Evolutionary conservation across 1,140 invertebrate species (phyloP), one percentile per base, ranked within the genome.

Genomic region (Pararge aegeria): DNA sequence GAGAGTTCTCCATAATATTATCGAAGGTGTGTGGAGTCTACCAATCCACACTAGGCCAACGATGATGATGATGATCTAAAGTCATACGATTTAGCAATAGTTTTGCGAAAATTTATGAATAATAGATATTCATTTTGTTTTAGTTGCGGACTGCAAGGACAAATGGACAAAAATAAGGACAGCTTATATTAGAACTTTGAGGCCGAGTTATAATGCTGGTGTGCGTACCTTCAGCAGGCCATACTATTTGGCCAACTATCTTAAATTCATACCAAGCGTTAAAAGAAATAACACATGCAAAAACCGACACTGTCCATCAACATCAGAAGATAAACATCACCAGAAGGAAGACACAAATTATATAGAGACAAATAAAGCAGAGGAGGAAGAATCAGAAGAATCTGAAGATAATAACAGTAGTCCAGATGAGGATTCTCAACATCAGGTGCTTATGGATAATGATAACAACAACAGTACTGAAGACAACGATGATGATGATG

Each of bases 151-250:
- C 2, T 46, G 44, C 44, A 46, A 46, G 10, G 44, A 46, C 0
- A 46, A 46, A 46, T 46, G 44, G 44, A 46, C 12, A 21, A 46
- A 46, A 21, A 46, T 46, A 20, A 10, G 44, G 12, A 46, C 15
- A 46, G 44, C 44, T 13, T 46, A 46, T 5, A n/a, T 46, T 0
- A 46, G 44, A 21, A 46, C 44, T 9, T 46, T 46, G 19, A 46
- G 15, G 44, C 44, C 44, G 5, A 12, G 2, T 15, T 46, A 46
- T n/a, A 10, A 21, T 24, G 5, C 21, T 12, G 44, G 44, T 5
- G 19, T 20, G n/a, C 19, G 44, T 5, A 20, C 12, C 13, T 20
- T 4, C 10, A n/a, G 44, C 5, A 20, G 44, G 21, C 44, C 44
- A 21, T 46, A 46, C 19, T 46, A 46, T 46, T 46, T 46, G 10